phyloP scores from a whole-genome alignment of 2,888 invertebrate species.

The Orchesella flavescens region DNA sequence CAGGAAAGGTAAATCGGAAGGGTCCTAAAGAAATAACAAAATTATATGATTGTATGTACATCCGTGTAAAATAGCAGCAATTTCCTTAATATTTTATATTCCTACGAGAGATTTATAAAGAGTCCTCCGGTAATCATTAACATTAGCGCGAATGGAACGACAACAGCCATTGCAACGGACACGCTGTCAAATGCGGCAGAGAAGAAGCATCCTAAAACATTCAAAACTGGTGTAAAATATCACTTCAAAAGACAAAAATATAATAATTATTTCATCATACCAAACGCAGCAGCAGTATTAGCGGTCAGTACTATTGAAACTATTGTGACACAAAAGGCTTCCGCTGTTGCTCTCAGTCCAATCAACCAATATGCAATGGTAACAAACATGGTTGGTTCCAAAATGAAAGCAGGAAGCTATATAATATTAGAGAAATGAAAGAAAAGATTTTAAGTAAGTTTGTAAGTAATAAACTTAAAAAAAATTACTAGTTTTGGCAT shows the following conservation, averaged over 20 bases:
- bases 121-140: slow-evolving; percentile 91
- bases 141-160: slow-evolving; percentile 89
- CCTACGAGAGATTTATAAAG: slow-evolving; percentile 85
- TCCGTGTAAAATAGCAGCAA: too few relatives aligned
- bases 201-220: slow-evolving; percentile 85
- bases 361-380: slow-evolving; percentile 90
- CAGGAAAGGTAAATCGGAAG: slow-evolving; percentile 88
- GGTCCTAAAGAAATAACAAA: too few relatives aligned
- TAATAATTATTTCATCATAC: slow-evolving; percentile 77
- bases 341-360: slow-evolving; percentile 81
- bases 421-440: slow-evolving; percentile 62
- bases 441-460: too few relatives aligned
- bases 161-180: slow-evolving; percentile 85
- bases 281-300: slow-evolving; percentile 90
- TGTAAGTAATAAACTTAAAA: too few relatives aligned
- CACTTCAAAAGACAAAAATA: too few relatives aligned
- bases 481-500: slow-evolving; percentile 69
- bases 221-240: too few relatives aligned
- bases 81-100: too few relatives aligned
- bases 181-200: slow-evolving; percentile 88
- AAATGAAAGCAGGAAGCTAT: slow-evolving; percentile 87
- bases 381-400: slow-evolving; percentile 88
- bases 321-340: slow-evolving; percentile 82
- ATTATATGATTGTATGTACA: too few relatives aligned
- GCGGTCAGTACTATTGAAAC: slow-evolving; percentile 84